phyloP scores from a whole-genome alignment of 2,888 invertebrate genomes.

The Cantharis nigra region DNA sequence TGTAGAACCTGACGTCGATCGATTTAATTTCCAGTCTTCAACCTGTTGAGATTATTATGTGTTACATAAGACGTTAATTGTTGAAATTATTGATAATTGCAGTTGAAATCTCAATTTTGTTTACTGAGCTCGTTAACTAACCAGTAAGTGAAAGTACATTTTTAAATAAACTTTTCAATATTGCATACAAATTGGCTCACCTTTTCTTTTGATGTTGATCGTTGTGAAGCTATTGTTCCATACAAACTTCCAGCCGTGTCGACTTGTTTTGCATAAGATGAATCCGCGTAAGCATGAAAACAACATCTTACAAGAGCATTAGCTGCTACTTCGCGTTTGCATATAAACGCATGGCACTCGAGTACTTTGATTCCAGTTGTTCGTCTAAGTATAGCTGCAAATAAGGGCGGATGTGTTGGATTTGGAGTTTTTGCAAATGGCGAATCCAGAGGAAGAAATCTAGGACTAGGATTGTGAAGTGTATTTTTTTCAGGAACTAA shows the following conservation, averaged over 20 bases:
- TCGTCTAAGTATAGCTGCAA: conserved; percentile 93
- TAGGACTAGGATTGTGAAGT: conserved; percentile 69
- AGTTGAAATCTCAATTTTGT: not conserved
- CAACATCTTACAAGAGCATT: conserved; percentile 96
- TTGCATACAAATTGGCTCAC: conserved; percentile 34
- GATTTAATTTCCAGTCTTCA: conserved; percentile 61
- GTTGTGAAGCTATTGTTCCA: conserved; percentile 51
- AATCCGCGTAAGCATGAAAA: conserved; percentile 97
- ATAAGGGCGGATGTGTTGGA: conserved; percentile 92
- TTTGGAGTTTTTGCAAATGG: conserved; percentile 93
- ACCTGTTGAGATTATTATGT: conserved; percentile 46
- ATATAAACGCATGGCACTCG: conserved; percentile 98
- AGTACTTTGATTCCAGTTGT: conserved; percentile 97
- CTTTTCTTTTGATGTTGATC: conserved; percentile 50
- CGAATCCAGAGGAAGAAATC: conserved; percentile 93
- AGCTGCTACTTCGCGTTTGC: conserved; percentile 94
- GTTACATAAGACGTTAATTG: not conserved
- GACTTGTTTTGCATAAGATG: conserved; percentile 86
- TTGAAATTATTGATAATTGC: not conserved
- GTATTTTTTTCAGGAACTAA: conserved; percentile 57
- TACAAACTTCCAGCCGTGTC: conserved; percentile 62
- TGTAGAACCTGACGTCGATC: conserved; percentile 63
- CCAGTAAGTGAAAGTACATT: not conserved
- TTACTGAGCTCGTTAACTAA: not conserved
- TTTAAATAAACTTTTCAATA: not conserved